Evolutionary conservation across 1,140 invertebrate species (phyloP), one percentile per base, ranked within the genome.

Genomic region (Yoshiicerus persimilis): DNA sequence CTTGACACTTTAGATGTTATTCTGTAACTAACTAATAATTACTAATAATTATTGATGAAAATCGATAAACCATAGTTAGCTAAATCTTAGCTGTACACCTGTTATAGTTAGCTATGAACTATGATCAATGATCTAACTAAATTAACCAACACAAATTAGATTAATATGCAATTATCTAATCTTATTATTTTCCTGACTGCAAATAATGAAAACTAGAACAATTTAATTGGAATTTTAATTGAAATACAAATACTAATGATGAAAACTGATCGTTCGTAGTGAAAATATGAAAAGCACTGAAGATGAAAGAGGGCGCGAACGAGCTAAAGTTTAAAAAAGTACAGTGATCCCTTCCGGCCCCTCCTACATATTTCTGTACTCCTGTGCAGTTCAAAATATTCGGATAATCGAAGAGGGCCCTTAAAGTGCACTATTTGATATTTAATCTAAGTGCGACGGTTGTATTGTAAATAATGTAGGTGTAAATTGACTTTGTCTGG

Each of bases 231-330:
- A n/a, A 56, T 56, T 56, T 56, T 56, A 70, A 70, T 70, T 30
- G 30, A 23, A 34, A 34, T 80, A 80, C 75, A 30, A 80, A 32
- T 80, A 80, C 16, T 80, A 80, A 80, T 80, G 64, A 70, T 70
- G 64, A 80, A 34, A 77, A 80, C 75, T 80, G 75, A 80, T 80
- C 75, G 75, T 36, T 80, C 75, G 75, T 36, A 80, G 75, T 70
- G 66, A 70, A 56, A 70, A 70, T 70, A 70, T n/a, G 75, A 80
- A 38, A 70, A 80, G 75, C 75, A 80, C 75, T 80, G 75, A 80
- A 80, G 32, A 80, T 34, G 75, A 34, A 36, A 36, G 30, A n/a
- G 75, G 75, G 75, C 75, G 30, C 32, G 30, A 56, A n/a, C 47
- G 47, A 56, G 47, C 47, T 16, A 6, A n/a, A n/a, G 47, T 56